phyloP scores from a whole-genome alignment of 2,113 vertebrate genomes.

The Egretta garzetta region DNA sequence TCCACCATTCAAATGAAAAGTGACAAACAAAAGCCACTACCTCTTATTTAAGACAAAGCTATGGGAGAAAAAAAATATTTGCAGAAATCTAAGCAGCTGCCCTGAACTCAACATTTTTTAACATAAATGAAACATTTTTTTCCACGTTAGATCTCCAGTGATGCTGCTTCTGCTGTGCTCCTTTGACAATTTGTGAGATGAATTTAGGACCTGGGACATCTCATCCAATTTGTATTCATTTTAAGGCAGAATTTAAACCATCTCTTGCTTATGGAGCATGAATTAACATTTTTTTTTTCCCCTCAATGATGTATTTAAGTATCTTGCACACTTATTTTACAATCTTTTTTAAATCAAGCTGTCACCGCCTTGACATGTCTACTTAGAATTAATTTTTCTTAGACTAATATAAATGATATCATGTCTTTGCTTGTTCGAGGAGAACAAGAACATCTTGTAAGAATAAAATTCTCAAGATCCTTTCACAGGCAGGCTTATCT shows the following conservation, averaged over 20 bases:
- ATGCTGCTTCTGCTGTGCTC: not conserved
- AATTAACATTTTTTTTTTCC: not conserved
- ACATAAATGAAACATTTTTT: not conserved
- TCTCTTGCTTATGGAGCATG: not conserved
- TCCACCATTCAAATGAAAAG: not conserved
- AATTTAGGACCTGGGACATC: not conserved
- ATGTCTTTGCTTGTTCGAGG: not conserved
- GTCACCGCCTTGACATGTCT: not conserved
- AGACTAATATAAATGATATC: not conserved
- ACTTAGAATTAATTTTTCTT: constrained; percentile 6
- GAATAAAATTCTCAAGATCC: not conserved
- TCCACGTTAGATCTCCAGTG: not conserved
- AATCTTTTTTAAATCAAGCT: not conserved
- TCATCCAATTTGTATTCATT: not conserved
- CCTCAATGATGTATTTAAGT: not conserved
- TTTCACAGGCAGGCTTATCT: not conserved
- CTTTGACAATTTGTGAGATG: not conserved
- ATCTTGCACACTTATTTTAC: not conserved
- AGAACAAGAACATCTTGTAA: not conserved
- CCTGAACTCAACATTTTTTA: not conserved
- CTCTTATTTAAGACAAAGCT: not conserved
- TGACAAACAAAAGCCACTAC: not conserved
- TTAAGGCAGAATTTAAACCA: not conserved
- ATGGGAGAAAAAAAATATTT: not conserved
- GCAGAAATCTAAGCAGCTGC: not conserved